Conservation (phyloP, 2,888 invertebrate genomes). For the Lochmaea crataegi region DNA sequence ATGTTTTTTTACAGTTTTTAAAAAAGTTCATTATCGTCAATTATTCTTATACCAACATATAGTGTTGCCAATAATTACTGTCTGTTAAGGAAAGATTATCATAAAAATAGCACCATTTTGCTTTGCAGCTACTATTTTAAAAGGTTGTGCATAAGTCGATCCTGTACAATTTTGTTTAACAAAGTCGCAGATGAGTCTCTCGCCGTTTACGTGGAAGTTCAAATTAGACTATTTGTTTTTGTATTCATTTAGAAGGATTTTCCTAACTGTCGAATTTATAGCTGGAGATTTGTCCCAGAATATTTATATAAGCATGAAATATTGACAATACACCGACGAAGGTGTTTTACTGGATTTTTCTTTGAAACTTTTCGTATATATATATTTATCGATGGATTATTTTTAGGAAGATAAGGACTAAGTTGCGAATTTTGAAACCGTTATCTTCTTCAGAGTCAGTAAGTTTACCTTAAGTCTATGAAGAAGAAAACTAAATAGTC, state of each 20-base stretch:
- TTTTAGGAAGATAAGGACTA: no score
- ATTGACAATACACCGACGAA: constrained; percentile 56
- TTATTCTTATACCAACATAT: no score
- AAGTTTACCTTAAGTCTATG: no score
- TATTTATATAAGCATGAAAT: constrained; percentile 63
- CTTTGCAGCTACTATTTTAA: neutral
- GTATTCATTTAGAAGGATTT: constrained; percentile 65
- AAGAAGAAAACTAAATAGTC: no score
- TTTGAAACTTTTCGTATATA: no score
- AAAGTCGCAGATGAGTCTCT: constrained; percentile 60
- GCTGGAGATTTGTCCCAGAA: constrained; percentile 61
- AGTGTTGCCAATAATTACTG: no score
- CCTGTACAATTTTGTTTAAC: constrained; percentile 2
- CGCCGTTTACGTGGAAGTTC: constrained; percentile 60
- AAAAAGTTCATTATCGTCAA: no score
- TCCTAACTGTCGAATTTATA: constrained; percentile 65
- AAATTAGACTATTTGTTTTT: constrained; percentile 65
- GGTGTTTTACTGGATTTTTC: constrained; percentile 54
- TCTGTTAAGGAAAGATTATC: no score
- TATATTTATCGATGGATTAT: no score
- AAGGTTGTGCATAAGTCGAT: neutral
- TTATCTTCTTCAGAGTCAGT: no score
- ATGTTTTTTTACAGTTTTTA: no score
- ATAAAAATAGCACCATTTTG: neutral
- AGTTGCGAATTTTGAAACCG: no score